Conservation (phyloP, 2,888 invertebrate species). For the Hypercompe scribonia region DNA sequence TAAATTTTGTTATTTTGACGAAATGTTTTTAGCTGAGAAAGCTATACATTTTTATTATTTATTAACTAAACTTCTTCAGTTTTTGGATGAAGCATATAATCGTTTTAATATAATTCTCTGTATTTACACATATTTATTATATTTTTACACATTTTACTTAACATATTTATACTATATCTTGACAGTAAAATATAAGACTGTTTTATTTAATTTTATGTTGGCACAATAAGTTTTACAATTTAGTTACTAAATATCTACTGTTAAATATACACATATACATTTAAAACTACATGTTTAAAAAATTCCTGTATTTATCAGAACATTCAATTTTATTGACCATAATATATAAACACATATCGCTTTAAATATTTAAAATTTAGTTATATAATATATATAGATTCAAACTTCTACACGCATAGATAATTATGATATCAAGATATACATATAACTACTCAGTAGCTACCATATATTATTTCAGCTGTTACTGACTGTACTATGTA, state of each 20-base stretch:
- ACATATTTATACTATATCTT: not conserved
- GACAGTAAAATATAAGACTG: slow-evolving; percentile 8
- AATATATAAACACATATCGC: slow-evolving; percentile 21
- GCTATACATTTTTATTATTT: not conserved
- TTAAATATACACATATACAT: slow-evolving; percentile 18
- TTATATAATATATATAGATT: slow-evolving; percentile 5
- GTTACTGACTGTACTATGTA: not conserved
- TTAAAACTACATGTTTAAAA: slow-evolving; percentile 37
- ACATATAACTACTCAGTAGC: not conserved
- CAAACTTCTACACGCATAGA: slow-evolving; percentile 12
- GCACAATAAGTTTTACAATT: slow-evolving; percentile 25
- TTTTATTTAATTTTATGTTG: slow-evolving; percentile 24
- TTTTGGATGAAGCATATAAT: not conserved
- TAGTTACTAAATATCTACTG: slow-evolving; percentile 25
- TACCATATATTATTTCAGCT: not conserved
- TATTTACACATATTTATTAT: not conserved
- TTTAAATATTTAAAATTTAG: not conserved
- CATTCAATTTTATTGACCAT: slow-evolving; percentile 38
- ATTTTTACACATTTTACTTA: not conserved
- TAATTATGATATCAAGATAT: not conserved
- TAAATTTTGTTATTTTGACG: not conserved
- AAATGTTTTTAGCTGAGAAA: not conserved
- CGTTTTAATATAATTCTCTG: not conserved
- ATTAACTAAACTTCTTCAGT: not conserved
- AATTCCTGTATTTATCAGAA: slow-evolving; percentile 55